A percentile compares a stretch with the other conserved stretches of the same genome.
Evolutionary conservation across 2,888 invertebrate genomes (phyloP).

Genomic region (Netelia melanura): DNA sequence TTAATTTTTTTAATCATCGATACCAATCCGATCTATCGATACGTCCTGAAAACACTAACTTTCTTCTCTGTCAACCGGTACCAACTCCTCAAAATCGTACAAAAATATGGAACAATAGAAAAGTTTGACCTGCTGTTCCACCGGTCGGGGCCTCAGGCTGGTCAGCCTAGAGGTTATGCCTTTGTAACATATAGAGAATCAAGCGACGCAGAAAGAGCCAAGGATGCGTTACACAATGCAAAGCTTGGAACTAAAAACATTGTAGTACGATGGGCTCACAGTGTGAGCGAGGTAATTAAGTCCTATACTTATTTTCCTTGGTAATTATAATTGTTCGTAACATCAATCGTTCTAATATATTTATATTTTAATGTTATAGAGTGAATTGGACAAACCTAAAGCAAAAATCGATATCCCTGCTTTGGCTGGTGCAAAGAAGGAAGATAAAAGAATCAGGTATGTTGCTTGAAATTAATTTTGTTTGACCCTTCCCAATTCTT

Average conservation of each 20-base stretch:
- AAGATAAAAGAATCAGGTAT: slow-evolving; percentile 86
- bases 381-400: slow-evolving; percentile 91
- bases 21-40: slow-evolving; percentile 39
- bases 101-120: slow-evolving; percentile 96
- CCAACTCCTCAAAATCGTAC: slow-evolving; percentile 98
- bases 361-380: slow-evolving; percentile 85
- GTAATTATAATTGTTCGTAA: background rate
- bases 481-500: background rate
- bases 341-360: background rate
- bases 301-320: background rate
- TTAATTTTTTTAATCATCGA: slow-evolving; percentile 38
- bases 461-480: background rate
- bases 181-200: slow-evolving; percentile 93
- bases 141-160: slow-evolving; percentile 94
- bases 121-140: slow-evolving; percentile 98
- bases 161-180: slow-evolving; percentile 96
- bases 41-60: slow-evolving; percentile 75
- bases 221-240: slow-evolving; percentile 91
- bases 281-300: slow-evolving; percentile 87
- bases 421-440: slow-evolving; percentile 88
- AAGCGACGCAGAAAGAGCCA: slow-evolving; percentile 90
- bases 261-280: slow-evolving; percentile 93
- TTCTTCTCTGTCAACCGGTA: slow-evolving; percentile 90
- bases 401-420: slow-evolving; percentile 92
- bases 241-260: slow-evolving; percentile 91